Evolutionary conservation across 2,797 vertebrate genomes (phyloP).

Genomic region (Tokudaia muenninki): DNA sequence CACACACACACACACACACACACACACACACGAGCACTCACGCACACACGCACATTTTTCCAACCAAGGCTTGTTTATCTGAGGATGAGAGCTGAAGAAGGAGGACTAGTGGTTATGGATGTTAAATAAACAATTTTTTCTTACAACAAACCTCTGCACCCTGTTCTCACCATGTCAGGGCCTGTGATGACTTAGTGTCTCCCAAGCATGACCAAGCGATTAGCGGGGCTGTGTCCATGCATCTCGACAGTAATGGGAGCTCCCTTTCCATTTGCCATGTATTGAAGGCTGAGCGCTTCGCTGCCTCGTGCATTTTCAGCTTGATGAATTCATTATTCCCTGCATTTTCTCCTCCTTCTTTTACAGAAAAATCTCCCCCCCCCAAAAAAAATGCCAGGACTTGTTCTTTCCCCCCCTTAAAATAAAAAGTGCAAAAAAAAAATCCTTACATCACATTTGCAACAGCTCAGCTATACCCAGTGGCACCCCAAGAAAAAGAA

Average conservation of each 20-base stretch:
- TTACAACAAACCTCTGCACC: conserved; percentile 87
- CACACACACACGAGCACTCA: background rate
- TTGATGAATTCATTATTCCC: conserved; percentile 91
- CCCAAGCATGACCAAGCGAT: conserved; percentile 91
- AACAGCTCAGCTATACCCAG: conserved; percentile 90
- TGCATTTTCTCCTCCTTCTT: conserved; percentile 78
- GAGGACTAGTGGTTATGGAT: conserved; percentile 77
- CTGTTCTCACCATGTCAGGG: conserved; percentile 89
- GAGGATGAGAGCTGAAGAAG: conserved; percentile 70
- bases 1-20: background rate
- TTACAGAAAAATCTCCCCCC: conserved; percentile 78
- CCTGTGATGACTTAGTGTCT: conserved; percentile 89
- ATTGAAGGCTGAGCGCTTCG: conserved; percentile 89
- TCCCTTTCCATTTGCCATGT: conserved; percentile 90
- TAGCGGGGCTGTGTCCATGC: conserved; percentile 87
- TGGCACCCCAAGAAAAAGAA: conserved; percentile 80
- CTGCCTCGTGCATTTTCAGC: conserved; percentile 90
- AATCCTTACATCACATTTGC: conserved; percentile 85
- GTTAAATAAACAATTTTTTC: conserved; percentile 90
- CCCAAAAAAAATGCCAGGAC: conserved; percentile 74
- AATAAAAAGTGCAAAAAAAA: conserved; percentile 56
- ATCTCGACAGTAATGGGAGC: conserved; percentile 88
- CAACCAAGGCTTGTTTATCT: conserved; percentile 26
- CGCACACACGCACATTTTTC: conserved; percentile 1
- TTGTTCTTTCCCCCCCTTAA: background rate